Evolutionary conservation across 2,888 invertebrate species (phyloP).

Genomic region (Iphiclides podalirius): DNA sequence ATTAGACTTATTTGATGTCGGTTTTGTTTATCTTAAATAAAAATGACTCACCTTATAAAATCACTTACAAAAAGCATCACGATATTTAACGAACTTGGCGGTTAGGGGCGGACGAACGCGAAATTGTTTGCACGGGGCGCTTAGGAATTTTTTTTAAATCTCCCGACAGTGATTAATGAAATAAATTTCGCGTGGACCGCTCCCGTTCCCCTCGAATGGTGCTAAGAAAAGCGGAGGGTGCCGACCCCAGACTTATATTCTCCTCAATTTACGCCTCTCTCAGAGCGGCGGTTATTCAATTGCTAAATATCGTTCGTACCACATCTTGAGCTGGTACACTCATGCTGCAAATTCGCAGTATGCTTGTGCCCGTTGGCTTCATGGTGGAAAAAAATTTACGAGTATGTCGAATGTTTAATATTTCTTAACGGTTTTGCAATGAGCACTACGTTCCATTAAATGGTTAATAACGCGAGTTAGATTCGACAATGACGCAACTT

Average conservation of each 20-base stretch:
- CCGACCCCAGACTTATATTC: constrained; percentile 37
- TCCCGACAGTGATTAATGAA: constrained; percentile 77
- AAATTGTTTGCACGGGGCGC: constrained; percentile 73
- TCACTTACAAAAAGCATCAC: no score
- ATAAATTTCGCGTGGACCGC: constrained; percentile 59
- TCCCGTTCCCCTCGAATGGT: constrained; percentile 46
- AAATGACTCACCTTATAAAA: no score
- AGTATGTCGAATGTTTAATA: no score
- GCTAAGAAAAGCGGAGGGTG: constrained; percentile 60
- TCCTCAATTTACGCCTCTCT: constrained; percentile 40
- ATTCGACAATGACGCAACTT: no score
- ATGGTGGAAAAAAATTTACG: no score
- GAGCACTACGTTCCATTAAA: no score
- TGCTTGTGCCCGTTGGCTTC: no score
- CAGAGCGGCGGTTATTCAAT: constrained; percentile 49
- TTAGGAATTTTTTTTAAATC: constrained; percentile 69
- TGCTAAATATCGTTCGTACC: constrained; percentile 55
- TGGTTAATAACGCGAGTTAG: no score
- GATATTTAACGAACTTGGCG: constrained; percentile 51
- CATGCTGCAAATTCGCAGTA: no score
- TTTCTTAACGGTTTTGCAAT: no score
- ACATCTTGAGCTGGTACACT: constrained; percentile 33
- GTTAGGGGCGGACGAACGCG: constrained; percentile 57
- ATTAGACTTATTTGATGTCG: not conserved
- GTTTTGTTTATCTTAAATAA: no score